Evolutionary conservation across 2,888 invertebrate genomes (phyloP).

Genomic region (Sceliomorpha sp.): DNA sequence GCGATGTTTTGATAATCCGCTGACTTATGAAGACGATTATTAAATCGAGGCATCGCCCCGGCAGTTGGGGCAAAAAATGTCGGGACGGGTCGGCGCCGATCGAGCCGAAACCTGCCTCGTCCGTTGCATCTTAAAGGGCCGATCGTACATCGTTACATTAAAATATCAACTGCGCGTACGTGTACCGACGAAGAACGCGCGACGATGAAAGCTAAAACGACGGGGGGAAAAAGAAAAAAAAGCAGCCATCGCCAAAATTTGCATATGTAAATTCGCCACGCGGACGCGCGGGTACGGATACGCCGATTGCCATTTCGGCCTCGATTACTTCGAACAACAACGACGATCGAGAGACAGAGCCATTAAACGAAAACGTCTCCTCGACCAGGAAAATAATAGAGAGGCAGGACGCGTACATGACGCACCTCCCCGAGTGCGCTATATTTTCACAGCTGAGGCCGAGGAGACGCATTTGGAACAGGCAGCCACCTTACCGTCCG

Average conservation of each 20-base stretch:
- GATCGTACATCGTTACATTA: constrained; percentile 6
- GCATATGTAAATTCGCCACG: constrained; percentile 46
- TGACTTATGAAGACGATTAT: constrained; percentile 6
- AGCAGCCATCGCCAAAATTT: constrained; percentile 30
- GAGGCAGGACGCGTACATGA: not conserved
- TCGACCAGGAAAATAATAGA: constrained; percentile 13
- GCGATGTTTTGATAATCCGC: not conserved
- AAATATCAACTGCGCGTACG: constrained; percentile 19
- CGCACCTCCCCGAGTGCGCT: not conserved
- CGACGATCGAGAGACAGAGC: constrained; percentile 4
- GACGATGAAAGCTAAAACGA: too few relatives aligned
- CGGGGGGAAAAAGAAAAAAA: constrained; percentile 13
- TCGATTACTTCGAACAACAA: constrained; percentile 1
- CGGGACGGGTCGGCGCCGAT: constrained; percentile 24
- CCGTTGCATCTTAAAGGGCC: constrained; percentile 25
- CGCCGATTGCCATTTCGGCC: constrained; percentile 5
- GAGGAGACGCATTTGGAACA: constrained; percentile 29
- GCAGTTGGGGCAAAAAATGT: constrained; percentile 7
- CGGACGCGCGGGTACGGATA: not conserved
- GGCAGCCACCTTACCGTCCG: constrained; percentile 29
- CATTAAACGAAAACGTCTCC: constrained; percentile 18
- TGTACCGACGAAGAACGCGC: constrained; percentile 21
- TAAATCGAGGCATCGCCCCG: too few relatives aligned
- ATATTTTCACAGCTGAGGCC: constrained; percentile 44
- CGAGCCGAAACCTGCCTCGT: constrained; percentile 24